Conservation (phyloP, 2,797 vertebrate genomes). For the Scolopax bukidnonensis region DNA sequence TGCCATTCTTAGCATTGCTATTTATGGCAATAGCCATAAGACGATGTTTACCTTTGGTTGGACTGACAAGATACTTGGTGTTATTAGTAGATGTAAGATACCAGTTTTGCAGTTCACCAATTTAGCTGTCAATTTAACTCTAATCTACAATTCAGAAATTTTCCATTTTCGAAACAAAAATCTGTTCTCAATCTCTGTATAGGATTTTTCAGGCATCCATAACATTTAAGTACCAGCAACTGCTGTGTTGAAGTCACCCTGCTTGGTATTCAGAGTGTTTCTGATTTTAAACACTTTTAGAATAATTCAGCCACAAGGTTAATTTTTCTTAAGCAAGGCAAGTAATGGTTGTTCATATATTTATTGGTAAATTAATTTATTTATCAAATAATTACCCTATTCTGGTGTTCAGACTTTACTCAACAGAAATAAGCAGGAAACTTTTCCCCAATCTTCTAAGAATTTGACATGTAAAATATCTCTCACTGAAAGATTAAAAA, state of each 20-base stretch:
- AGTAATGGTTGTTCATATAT: not conserved
- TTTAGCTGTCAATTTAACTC: not conserved
- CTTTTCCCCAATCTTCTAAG: not conserved
- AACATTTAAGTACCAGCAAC: not conserved
- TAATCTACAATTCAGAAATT: not conserved
- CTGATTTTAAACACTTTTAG: not conserved
- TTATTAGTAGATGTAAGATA: not conserved
- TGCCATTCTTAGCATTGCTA: not conserved
- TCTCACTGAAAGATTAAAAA: not conserved
- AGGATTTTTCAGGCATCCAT: not conserved
- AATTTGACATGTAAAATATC: not conserved
- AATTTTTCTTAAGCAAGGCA: not conserved
- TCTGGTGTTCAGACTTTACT: not conserved
- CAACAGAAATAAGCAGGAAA: not conserved
- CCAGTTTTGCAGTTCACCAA: not conserved
- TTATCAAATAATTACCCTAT: not conserved
- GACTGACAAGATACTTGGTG: fast-evolving
- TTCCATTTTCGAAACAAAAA: not conserved
- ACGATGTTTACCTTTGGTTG: not conserved
- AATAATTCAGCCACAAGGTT: not conserved
- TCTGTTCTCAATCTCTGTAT: not conserved
- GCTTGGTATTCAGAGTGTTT: not conserved
- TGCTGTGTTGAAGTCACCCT: not conserved
- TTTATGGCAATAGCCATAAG: not conserved
- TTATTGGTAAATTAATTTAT: not conserved